Evolutionary conservation across 2,797 vertebrate species (phyloP), one percentile per base, ranked within the genome.

Genomic region (Sparus aurata): DNA sequence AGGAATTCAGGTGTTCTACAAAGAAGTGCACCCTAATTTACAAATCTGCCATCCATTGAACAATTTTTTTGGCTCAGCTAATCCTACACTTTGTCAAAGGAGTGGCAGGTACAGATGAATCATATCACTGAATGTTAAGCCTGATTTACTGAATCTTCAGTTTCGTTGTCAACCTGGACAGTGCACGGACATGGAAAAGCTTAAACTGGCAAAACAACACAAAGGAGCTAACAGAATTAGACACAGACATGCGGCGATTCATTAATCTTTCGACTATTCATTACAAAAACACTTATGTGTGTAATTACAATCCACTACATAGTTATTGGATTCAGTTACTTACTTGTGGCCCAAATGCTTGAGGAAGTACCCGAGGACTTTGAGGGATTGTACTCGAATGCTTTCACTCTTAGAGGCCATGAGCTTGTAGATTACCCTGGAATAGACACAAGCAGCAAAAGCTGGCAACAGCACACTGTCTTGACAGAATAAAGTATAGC

Each of bases 311-410:
- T 54, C 41, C 54, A 62, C 38, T 46, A 74, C 52, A 80, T 12
- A 61, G 41, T 9, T 69, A 46, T 9, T 63, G 22, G 20, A 77
- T 50, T 7, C 3, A 5, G 18, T 79, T 25, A 97, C 98, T 97
- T 96, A 99, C 98, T 99, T 99, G 94, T 99, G 98, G 77, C 97
- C 97, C 88, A 99, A 92, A 90, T 99, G 97, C 92, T 99, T 99
- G 82, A 99, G 96, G 94, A 99, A 99, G 93, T 98, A 99, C 52
- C 97, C 98, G 68, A 99, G 94, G 65, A 98, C 97, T 91, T 99
- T 99, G 90, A 99, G 96, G 63, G 98, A 98, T 90, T 99, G 98
- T 62, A 99, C 97, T 85, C 97, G 97, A 93, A 99, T 97, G 87
- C 96, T 97, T 92, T 99, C 98, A 91, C 97, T 98, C 94, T 98